phyloP scores from a whole-genome alignment of 2,797 vertebrate species.

The Pygocentrus nattereri region DNA sequence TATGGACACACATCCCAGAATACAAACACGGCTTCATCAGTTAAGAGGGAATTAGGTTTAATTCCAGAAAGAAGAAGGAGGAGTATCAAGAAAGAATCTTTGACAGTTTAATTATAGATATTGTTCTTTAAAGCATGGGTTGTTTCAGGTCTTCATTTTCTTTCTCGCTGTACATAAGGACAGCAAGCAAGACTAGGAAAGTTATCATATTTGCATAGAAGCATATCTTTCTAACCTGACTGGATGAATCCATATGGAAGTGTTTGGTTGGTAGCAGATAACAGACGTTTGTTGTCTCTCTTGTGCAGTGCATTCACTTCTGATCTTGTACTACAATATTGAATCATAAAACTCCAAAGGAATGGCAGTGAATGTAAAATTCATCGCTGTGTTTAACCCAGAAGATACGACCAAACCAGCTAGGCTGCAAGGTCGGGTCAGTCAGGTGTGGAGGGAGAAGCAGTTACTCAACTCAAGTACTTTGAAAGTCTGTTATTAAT shows the following conservation, averaged over 20 bases:
- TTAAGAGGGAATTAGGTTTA: background rate
- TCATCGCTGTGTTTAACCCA: slow-evolving; percentile 23
- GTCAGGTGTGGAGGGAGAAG: slow-evolving; percentile 27
- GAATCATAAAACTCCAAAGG: slow-evolving; percentile 3
- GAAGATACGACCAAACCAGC: slow-evolving; percentile 16
- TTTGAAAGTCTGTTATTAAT: no score
- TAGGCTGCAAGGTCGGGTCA: slow-evolving; percentile 29
- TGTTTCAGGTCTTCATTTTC: background rate
- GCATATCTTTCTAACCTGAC: background rate
- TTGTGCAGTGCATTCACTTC: slow-evolving; percentile 15
- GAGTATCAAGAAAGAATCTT: no score
- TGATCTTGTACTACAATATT: background rate
- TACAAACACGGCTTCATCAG: background rate
- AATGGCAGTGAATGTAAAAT: slow-evolving; percentile 34
- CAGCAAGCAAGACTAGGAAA: slow-evolving; percentile 5
- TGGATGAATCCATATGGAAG: background rate
- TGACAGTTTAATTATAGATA: background rate
- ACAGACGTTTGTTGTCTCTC: background rate
- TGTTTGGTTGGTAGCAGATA: background rate
- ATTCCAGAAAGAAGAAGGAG: no score
- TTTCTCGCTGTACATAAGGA: background rate
- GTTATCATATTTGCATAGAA: slow-evolving; percentile 8
- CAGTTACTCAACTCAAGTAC: background rate
- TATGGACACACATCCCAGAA: slow-evolving; percentile 2
- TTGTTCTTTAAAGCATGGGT: background rate